Evolutionary conservation across 2,113 vertebrate species (phyloP).

Genomic region (Prinia subflava): DNA sequence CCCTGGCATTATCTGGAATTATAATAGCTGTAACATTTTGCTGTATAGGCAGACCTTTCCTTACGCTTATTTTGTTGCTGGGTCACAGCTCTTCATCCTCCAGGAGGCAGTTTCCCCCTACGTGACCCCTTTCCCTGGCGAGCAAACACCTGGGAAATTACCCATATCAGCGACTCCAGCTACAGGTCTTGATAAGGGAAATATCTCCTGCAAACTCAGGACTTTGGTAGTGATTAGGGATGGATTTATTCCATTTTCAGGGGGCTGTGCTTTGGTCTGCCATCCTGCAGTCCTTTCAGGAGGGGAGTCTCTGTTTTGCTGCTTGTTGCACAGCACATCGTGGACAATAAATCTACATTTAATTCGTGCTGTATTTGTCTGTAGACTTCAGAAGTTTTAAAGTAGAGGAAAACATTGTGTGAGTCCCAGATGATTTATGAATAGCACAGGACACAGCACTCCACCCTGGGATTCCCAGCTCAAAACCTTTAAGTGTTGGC

Average conservation of each 20-base stretch:
- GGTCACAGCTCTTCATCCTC: slow-evolving; percentile 12
- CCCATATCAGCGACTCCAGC: background rate
- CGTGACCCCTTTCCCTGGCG: background rate
- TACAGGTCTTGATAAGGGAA: slow-evolving; percentile 17
- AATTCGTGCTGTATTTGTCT: background rate
- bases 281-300: background rate
- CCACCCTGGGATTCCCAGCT: background rate
- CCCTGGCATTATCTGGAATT: background rate
- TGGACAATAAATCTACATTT: background rate
- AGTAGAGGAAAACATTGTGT: rapidly evolving
- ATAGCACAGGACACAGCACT: background rate
- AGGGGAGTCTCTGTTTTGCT: background rate
- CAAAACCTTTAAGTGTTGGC: background rate
- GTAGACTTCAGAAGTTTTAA: background rate
- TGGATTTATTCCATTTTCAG: slow-evolving; percentile 1
- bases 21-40: background rate
- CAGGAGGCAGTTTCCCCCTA: background rate
- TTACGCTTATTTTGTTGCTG: background rate
- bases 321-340: background rate
- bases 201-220: slow-evolving; percentile 16
- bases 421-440: background rate
- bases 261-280: background rate
- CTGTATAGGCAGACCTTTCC: slow-evolving; percentile 8
- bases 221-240: background rate
- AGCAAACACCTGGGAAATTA: background rate